Evolutionary conservation across 1,140 invertebrate genomes (phyloP).

Genomic region (Drosophila burlai): DNA sequence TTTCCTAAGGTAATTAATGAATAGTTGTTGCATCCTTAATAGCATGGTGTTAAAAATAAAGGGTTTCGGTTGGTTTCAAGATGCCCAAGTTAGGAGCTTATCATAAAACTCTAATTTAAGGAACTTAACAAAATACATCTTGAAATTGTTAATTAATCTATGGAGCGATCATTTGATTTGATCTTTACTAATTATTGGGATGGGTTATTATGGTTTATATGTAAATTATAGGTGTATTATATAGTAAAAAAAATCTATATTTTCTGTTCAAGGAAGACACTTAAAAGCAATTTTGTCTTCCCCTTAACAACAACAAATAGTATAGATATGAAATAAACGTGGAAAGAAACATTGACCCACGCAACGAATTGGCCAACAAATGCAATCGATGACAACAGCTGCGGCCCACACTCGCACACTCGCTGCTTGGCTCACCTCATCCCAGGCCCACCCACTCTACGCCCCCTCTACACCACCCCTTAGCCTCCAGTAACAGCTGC

Average conservation of each 20-base stretch:
- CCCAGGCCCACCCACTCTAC: constrained; percentile 35
- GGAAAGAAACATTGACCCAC: constrained; percentile 47
- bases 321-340: not conserved
- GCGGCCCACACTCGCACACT: constrained; percentile 56
- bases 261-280: not conserved
- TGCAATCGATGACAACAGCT: constrained; percentile 63
- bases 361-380: constrained; percentile 53
- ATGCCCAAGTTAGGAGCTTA: not conserved
- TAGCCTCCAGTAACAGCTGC: constrained; percentile 31
- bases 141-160: not conserved
- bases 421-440: constrained; percentile 39
- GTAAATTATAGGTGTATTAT: not conserved
- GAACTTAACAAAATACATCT: not conserved
- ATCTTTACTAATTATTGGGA: not conserved
- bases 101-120: not conserved
- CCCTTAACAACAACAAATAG: not conserved
- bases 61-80: not conserved
- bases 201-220: too few species aligned
- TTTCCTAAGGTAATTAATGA: not conserved
- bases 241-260: not conserved
- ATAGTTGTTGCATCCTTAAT: not conserved
- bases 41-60: not conserved
- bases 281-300: constrained; percentile 11
- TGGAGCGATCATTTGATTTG: too few species aligned
- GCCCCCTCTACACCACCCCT: not conserved